phyloP scores from a whole-genome alignment of 2,888 invertebrate species.

The Euproctis similis region DNA sequence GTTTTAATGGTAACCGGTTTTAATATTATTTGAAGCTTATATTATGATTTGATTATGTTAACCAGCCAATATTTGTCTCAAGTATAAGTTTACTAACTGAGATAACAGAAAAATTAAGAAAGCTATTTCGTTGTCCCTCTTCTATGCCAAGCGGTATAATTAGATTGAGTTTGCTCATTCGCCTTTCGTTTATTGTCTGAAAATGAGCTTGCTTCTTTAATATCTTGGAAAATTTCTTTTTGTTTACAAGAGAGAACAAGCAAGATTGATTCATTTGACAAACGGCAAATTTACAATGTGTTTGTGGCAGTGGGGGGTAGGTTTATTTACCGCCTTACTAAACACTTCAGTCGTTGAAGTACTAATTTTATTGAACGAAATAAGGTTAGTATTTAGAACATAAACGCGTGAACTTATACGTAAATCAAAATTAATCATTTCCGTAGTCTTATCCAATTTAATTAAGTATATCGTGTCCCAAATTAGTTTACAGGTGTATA shows the following conservation, averaged over 20 bases:
- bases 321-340: no score
- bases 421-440: neutral
- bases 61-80: no score
- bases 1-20: no score
- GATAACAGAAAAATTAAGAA: slow-evolving; percentile 45
- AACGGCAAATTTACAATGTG: neutral
- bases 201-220: slow-evolving; percentile 48
- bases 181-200: slow-evolving; percentile 54
- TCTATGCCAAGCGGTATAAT: slow-evolving; percentile 55
- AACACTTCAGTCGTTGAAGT: no score
- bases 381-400: neutral
- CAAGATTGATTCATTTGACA: neutral
- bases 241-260: slow-evolving; percentile 10
- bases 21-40: no score
- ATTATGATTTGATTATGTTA: no score
- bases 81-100: slow-evolving; percentile 36
- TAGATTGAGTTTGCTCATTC: slow-evolving; percentile 56
- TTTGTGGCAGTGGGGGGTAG: no score
- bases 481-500: slow-evolving; percentile 23
- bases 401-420: neutral
- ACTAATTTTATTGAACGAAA: no score
- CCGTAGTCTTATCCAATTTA: slow-evolving; percentile 10
- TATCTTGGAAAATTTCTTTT: slow-evolving; percentile 31
- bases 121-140: slow-evolving; percentile 58
- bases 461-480: slow-evolving; percentile 12